phyloP scores from a whole-genome alignment of 2,113 vertebrate species.

The Indicator indicator region DNA sequence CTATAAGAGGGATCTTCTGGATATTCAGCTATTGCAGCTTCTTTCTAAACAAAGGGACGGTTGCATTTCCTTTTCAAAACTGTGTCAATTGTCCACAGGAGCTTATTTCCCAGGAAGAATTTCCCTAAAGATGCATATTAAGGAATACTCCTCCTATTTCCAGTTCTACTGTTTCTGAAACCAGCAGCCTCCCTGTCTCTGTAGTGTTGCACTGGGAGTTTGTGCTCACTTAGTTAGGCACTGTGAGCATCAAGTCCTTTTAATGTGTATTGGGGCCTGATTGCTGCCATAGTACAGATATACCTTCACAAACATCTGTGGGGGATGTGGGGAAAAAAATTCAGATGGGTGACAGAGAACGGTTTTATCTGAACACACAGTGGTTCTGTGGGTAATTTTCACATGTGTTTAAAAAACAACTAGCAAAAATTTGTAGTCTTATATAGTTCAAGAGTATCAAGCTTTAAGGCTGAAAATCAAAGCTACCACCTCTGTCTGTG shows the following conservation, averaged over 20 bases:
- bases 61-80: background rate
- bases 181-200: background rate
- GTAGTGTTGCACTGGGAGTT: background rate
- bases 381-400: background rate
- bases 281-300: background rate
- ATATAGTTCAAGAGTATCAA: background rate
- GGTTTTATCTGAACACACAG: background rate
- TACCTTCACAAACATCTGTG: background rate
- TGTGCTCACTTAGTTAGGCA: background rate
- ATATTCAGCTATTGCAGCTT: background rate
- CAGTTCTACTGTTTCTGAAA: conserved; percentile 15
- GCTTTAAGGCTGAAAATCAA: background rate
- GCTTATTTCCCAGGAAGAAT: background rate
- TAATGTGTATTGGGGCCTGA: background rate
- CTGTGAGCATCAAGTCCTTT: background rate
- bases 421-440: background rate
- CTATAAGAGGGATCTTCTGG: background rate
- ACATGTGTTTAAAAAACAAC: background rate
- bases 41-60: background rate
- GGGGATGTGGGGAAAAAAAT: background rate
- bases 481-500: background rate
- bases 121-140: background rate
- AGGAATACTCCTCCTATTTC: conserved; percentile 4
- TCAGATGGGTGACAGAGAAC: background rate
- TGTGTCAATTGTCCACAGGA: background rate